Conservation (phyloP, 2,888 invertebrate genomes). For the Drosophila putrida region DNA sequence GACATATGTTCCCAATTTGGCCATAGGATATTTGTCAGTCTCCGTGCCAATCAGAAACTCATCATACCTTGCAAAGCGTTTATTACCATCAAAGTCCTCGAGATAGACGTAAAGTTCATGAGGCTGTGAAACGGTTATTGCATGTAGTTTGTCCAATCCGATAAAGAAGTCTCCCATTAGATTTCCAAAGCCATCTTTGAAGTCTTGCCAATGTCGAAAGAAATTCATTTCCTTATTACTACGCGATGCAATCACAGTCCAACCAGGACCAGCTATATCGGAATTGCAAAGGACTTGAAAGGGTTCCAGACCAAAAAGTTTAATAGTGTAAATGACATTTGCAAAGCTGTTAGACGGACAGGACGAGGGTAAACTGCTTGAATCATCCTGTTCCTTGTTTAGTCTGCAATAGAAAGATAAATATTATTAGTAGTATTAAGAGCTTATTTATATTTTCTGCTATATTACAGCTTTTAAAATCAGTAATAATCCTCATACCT, state of each 20-base stretch:
- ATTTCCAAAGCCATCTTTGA: conserved; percentile 90
- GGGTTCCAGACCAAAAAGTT: no score
- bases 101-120: conserved; percentile 88
- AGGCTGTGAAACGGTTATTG: conserved; percentile 82
- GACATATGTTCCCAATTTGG: no score
- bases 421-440: no score
- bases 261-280: no score
- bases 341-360: no score
- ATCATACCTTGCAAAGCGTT: no score
- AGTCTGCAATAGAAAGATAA: not conserved
- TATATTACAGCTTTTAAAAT: no score
- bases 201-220: conserved; percentile 88
- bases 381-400: conserved; percentile 1
- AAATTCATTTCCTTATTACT: conserved; percentile 89
- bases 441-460: no score
- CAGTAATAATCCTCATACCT: conserved; percentile 6
- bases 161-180: conserved; percentile 90
- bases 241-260: conserved; percentile 88
- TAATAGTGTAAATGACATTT: no score
- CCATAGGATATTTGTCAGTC: no score
- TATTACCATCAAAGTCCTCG: conserved; percentile 87
- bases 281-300: no score
- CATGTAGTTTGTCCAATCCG: conserved; percentile 89
- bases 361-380: conserved; percentile 86
- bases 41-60: no score